Evolutionary conservation across 1,140 invertebrate genomes (phyloP), one percentile per base, ranked within the genome.

Genomic region (Drosophila subobscura): DNA sequence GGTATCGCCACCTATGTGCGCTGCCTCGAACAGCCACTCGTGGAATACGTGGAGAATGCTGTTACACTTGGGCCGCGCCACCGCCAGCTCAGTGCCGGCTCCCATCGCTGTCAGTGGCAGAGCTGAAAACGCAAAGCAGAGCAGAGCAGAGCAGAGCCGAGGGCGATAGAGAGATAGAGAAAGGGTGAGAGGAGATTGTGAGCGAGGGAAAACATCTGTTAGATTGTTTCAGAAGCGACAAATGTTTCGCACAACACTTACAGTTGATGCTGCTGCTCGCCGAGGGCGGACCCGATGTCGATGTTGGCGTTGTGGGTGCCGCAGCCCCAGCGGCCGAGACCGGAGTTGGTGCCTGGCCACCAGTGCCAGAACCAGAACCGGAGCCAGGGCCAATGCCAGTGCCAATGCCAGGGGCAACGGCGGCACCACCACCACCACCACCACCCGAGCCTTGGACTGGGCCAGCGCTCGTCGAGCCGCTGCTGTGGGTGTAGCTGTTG

Each of bases 1-100:
- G 50, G 93, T 93, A 58, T 95, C 94, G 44, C 94, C 95, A 46
- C 97, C 97, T 67, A 98, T 96, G 79, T 98, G 95, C 22, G 97
- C 96, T 25, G 98, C 97, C 92, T 99, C 98, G 92, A 99, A 99
- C 33, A 99, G 92, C 98, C 98, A 99, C 89, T 97, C 96, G 10
- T 98, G 98, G 92, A 99, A 99, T 57, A 99, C 92, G 93, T 99
- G 97, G 27, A 99, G 93, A 91, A 99, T 96, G 78, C 97, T 99
- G 85, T 97, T 97, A 70, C 97, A 98, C 84, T 97, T 97, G 7
- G 98, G 97, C 56, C 97, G 93, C 22, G 94, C 92, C 29, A 94
- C 93, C n/a, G 96, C 95, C 60, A 96, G 92, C 4, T 95, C 93
- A 55, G 93, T 93, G 75, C 94, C 93, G 51, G 93, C 91, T 37